phyloP scores from a whole-genome alignment of 2,113 vertebrate species.

The Megatriorchis doriae region DNA sequence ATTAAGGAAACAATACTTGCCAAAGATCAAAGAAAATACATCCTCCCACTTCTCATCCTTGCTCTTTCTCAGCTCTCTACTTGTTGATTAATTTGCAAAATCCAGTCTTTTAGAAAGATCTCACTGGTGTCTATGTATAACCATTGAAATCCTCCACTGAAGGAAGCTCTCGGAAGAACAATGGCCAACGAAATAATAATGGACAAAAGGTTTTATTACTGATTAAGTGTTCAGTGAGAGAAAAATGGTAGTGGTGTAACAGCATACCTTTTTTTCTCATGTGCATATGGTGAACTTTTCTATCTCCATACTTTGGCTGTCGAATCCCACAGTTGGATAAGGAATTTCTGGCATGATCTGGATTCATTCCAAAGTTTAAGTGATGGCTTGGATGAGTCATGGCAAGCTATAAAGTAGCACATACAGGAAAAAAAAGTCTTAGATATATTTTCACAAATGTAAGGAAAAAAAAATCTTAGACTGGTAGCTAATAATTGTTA shows the following conservation, averaged over 20 bases:
- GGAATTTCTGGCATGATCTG: slow-evolving; percentile 96
- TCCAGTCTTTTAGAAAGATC: not conserved
- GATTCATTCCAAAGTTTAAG: slow-evolving; percentile 99
- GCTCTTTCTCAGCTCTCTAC: not conserved
- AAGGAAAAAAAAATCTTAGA: not conserved
- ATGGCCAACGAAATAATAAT: not conserved
- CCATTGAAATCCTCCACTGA: not conserved
- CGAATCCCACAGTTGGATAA: slow-evolving; percentile 98
- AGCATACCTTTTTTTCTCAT: slow-evolving; percentile 94
- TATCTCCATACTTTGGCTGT: slow-evolving; percentile 95
- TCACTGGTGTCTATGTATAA: not conserved
- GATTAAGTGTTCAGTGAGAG: not conserved
- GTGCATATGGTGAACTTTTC: slow-evolving; percentile 98
- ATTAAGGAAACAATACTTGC: not conserved
- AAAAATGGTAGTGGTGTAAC: not conserved
- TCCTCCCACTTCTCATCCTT: not conserved
- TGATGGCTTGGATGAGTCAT: slow-evolving; percentile 99
- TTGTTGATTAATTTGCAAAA: not conserved
- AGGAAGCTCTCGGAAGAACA: not conserved
- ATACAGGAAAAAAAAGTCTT: not conserved
- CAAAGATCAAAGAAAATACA: not conserved
- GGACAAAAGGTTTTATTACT: not conserved
- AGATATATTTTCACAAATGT: not conserved
- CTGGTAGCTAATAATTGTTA: not conserved
- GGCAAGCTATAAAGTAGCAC: slow-evolving; percentile 79